Evolutionary conservation across 2,113 vertebrate species (phyloP).

Genomic region (Alethe castanea): DNA sequence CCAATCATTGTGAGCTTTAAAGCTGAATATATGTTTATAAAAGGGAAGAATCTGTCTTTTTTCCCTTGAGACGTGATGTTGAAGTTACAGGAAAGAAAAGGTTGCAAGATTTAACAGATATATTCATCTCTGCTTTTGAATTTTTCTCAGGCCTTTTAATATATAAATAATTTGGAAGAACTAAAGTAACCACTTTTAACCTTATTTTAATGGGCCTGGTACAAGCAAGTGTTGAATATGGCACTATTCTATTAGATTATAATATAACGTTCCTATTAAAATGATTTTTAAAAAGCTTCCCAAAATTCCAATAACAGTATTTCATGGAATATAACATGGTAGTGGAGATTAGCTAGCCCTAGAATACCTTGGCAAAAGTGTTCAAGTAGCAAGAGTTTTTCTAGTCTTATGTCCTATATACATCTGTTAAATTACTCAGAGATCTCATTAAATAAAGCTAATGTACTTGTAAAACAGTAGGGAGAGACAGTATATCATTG

Average conservation of each 20-base stretch:
- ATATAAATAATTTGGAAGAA: not conserved
- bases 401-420: conserved; percentile 86
- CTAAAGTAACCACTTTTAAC: conserved; percentile 5
- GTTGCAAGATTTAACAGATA: not conserved
- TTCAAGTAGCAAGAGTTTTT: conserved; percentile 78
- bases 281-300: conserved; percentile 59
- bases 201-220: conserved; percentile 4
- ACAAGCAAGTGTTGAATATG: not conserved
- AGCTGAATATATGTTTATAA: not conserved
- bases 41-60: not conserved
- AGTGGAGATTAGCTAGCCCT: conserved; percentile 60
- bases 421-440: conserved; percentile 93
- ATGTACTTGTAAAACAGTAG: conserved; percentile 99
- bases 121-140: conserved; percentile 24
- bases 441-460: conserved; percentile 99
- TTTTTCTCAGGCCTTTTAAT: conserved; percentile 20
- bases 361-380: conserved; percentile 76
- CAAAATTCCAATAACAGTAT: conserved; percentile 62
- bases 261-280: conserved; percentile 57
- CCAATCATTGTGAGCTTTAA: not conserved
- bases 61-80: not conserved
- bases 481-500: conserved; percentile 95
- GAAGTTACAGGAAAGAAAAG: not conserved
- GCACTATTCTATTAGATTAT: conserved; percentile 21
- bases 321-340: conserved; percentile 36